Evolutionary conservation across 2,888 invertebrate genomes (phyloP), one percentile per base, ranked within the genome.

Genomic region (Noctua fimbriata): DNA sequence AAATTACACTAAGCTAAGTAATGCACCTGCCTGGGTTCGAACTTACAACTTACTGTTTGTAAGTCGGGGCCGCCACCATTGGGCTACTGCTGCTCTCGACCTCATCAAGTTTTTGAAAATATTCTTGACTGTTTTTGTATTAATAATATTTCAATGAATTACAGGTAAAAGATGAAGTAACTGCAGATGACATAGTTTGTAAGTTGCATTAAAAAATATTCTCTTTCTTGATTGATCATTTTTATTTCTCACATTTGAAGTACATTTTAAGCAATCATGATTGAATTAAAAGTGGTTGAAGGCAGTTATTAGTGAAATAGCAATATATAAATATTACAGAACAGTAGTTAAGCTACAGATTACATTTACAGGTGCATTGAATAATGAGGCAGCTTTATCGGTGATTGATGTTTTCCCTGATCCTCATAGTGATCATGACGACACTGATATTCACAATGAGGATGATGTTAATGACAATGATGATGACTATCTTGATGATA

Each of bases 111-210:
- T 65, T 65, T 12, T 32, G 10, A 36, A 65, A 65, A 21, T 36
- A 36, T 21, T 12, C 1, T 21, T 65, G 32, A 36, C 3, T 47
- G 21, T 76, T 32, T 76, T 9, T 52, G 32, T 44, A 24, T 36
- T 83, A 49, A 58, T 69, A 69, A 65, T 69, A 69, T 49, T 84
- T 74, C 83, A 73, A 85, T 86, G 47, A 76, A 82, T 88, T 93
- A 77, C 83, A 96, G 97, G 95, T 97, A 16, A 97, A 97, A 93
- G 92, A 94, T 92, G 97, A 97, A 91, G 88, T 94, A 69, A 89
- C 91, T 77, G 91, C 94, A 60, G 96, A 96, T 69, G 95, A 96
- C 77, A 91, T 95, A 84, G 94, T 93, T 79, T 90, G 97, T 96
- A 92, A 95, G 96, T 94, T 91, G 67, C 4, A 18, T 60, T 72